Percentiles rank a stretch among this genome's conserved stretches.
Evolutionary conservation across 2,888 invertebrate species (phyloP).

Genomic region (Muschampia plurimacula): DNA sequence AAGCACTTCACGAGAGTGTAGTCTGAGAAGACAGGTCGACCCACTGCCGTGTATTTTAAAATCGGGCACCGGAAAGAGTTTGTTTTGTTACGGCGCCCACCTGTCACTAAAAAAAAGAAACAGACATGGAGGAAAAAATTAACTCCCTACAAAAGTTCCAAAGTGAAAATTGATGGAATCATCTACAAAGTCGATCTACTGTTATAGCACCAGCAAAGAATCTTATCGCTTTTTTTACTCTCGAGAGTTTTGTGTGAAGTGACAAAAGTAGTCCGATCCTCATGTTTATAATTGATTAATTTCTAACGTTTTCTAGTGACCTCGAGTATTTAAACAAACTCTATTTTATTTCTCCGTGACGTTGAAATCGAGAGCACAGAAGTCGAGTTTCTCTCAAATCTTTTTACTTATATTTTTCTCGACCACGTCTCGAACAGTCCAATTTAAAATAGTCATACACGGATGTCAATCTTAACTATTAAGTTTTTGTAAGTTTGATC

Average conservation of each 20-base stretch:
- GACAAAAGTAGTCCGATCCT: conserved; percentile 8
- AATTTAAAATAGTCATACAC: not conserved
- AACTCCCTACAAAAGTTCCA: not conserved
- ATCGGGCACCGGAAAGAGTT: conserved; percentile 46
- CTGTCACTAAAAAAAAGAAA: conserved; percentile 43
- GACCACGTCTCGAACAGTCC: not conserved
- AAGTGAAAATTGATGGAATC: conserved; percentile 38
- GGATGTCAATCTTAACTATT: not conserved
- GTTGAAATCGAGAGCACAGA: conserved; percentile 60
- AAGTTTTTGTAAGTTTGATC: conserved; percentile 20
- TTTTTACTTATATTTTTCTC: conserved; percentile 26
- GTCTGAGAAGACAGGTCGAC: conserved; percentile 28
- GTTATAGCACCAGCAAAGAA: not conserved
- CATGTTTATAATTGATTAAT: conserved; percentile 33
- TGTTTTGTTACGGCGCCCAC: conserved; percentile 45
- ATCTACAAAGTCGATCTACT: conserved; percentile 6
- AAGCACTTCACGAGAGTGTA: conserved; percentile 30
- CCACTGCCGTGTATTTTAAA: conserved; percentile 38
- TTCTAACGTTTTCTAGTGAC: conserved; percentile 49
- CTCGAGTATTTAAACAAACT: conserved; percentile 49
- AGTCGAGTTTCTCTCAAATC: conserved; percentile 32
- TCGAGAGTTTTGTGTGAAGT: conserved; percentile 8
- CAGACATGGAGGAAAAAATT: conserved; percentile 11
- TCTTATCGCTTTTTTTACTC: conserved; percentile 1
- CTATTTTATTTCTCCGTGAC: conserved; percentile 51